A percentile compares a stretch with the other conserved stretches of the same genome.
These are phyloP conservation scores for Neria commutata DNA, from an alignment of 2,888 invertebrate genomes.

Conservation along the genomic window DNA sequence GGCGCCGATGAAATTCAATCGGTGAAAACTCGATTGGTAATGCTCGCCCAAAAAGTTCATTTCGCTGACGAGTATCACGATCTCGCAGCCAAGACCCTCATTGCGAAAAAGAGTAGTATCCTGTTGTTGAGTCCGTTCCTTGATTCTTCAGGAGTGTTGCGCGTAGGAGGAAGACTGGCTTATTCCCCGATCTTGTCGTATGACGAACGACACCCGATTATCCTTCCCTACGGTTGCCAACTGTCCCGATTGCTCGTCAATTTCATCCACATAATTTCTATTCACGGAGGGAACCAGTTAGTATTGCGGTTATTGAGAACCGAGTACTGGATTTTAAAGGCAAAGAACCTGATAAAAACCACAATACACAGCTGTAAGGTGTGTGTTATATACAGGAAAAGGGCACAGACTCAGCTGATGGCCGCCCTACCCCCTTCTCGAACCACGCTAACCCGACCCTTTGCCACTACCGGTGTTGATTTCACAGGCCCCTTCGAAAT, in stretches of 20 bases:
- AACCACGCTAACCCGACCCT: constrained; percentile 14
- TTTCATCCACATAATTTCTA: background rate
- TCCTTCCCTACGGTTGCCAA: background rate
- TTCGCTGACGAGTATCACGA: no score
- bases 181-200: no score
- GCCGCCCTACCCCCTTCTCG: background rate
- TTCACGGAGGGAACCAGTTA: background rate
- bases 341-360: background rate
- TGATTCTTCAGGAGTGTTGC: no score
- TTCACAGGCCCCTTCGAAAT: constrained; percentile 29
- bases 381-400: background rate
- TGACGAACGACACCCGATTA: background rate
- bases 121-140: no score
- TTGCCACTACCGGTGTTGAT: constrained; percentile 22
- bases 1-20: no score
- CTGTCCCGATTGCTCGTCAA: background rate
- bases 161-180: no score
- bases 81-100: no score
- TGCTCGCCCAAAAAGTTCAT: no score
- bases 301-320: background rate
- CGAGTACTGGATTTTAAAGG: background rate
- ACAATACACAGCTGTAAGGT: background rate
- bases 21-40: no score
- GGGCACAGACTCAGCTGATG: background rate
- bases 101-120: no score